Percentiles rank a stretch among this genome's conserved stretches.
phyloP scores from a whole-genome alignment of 1,140 invertebrate genomes.

The Drosophila orena region DNA sequence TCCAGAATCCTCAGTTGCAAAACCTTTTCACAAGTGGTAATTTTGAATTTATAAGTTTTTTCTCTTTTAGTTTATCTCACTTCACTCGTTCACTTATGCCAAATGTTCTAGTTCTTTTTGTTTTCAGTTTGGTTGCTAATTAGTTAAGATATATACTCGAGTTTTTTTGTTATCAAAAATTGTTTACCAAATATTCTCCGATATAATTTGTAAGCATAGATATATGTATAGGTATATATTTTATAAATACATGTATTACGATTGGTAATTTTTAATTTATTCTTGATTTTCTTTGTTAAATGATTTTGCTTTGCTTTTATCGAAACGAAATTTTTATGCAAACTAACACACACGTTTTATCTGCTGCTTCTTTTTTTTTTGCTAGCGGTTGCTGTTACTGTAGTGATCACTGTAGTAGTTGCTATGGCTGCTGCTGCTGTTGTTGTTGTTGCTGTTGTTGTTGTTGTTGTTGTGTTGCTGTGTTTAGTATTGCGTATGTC shows the following conservation, averaged over 20 bases:
- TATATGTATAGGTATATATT: conserved; percentile 57
- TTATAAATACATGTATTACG: conserved; percentile 56
- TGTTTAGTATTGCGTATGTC: conserved; percentile 82
- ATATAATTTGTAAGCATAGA: conserved; percentile 60
- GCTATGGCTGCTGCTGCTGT: conserved; percentile 50
- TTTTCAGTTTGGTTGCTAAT: conserved; percentile 44
- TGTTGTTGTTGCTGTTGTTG: conserved; percentile 37
- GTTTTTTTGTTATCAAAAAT: conserved; percentile 57
- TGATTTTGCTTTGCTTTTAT: conserved; percentile 60
- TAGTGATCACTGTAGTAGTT: conserved; percentile 47
- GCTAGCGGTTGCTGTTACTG: conserved; percentile 36
- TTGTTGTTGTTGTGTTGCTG: conserved; percentile 65
- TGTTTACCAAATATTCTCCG: conserved; percentile 73
- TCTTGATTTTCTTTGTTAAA: conserved; percentile 20
- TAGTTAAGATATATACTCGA: conserved; percentile 38
- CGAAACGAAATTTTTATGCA: conserved; percentile 85
- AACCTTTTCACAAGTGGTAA: conserved; percentile 57
- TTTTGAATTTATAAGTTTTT: conserved; percentile 40
- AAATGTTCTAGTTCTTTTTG: conserved; percentile 40
- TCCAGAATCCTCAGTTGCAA: conserved; percentile 46
- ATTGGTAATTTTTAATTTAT: conserved; percentile 16
- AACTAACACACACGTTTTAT: conserved; percentile 81
- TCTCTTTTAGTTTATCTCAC: conserved; percentile 19
- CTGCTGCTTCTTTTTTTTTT: conserved; percentile 49
- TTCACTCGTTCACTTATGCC: conserved; percentile 50